These are phyloP conservation scores for Coecobrya sp. DNA, from an alignment of 2,888 invertebrate genomes.

Conservation along the genomic window DNA sequence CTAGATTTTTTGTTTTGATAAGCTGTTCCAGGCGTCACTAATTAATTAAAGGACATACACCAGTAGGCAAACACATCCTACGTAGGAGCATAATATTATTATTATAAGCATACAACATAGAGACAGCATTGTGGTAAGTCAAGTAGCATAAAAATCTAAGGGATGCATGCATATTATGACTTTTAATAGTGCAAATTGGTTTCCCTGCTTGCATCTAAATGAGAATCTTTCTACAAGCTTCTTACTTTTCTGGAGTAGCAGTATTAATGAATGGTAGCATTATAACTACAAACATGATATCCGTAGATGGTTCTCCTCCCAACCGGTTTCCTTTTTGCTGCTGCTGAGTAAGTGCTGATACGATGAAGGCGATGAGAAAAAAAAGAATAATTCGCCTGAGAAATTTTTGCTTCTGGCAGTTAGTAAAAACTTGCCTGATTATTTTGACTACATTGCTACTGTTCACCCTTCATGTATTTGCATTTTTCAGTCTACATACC, in stretches of 20 bases:
- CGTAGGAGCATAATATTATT: background rate
- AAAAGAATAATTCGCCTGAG: slow-evolving; percentile 58
- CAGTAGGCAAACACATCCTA: slow-evolving; percentile 16
- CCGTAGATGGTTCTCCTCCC: slow-evolving; percentile 3
- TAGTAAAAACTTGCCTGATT: background rate
- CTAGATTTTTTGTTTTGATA: slow-evolving; percentile 60
- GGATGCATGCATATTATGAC: background rate
- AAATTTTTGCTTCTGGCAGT: slow-evolving; percentile 55
- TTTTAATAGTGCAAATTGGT: slow-evolving; percentile 60
- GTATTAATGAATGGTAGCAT: too few species aligned
- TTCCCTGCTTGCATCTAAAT: slow-evolving; percentile 62
- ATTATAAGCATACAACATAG: background rate
- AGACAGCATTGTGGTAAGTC: background rate
- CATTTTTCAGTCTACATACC: slow-evolving; percentile 20
- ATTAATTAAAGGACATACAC: slow-evolving; percentile 71
- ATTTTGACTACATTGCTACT: slow-evolving; percentile 23
- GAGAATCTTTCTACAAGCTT: slow-evolving; percentile 52
- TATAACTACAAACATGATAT: background rate
- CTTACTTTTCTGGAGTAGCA: slow-evolving; percentile 19
- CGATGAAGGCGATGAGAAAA: slow-evolving; percentile 44
- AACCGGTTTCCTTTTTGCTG: slow-evolving; percentile 61
- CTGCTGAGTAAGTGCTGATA: background rate
- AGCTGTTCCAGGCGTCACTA: slow-evolving; percentile 75
- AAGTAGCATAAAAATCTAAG: slow-evolving; percentile 9
- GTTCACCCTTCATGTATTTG: background rate